These are phyloP conservation scores for Iphiclides podalirius DNA, from an alignment of 2,888 invertebrate species.

Conservation along the genomic window DNA sequence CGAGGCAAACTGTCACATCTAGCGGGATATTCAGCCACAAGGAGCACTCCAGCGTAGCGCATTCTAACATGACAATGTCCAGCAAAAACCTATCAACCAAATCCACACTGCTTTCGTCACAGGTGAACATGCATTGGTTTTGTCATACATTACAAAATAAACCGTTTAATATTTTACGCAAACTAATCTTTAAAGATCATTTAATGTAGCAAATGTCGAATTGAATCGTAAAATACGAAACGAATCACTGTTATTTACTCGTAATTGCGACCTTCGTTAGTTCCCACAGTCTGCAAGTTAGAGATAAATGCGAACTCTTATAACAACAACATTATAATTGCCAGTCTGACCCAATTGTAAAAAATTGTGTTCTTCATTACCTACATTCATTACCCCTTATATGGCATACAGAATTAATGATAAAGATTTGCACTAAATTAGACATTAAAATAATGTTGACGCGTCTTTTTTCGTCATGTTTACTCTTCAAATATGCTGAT, in stretches of 20 bases:
- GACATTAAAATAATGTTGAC: too few relatives aligned
- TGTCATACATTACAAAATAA: too few relatives aligned
- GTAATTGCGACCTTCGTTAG: constrained; percentile 8
- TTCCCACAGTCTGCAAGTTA: background rate
- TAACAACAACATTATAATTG: constrained; percentile 5
- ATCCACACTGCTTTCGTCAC: constrained; percentile 79
- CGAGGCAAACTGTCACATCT: constrained; percentile 89
- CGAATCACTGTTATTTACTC: constrained; percentile 5
- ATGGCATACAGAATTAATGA: too few relatives aligned
- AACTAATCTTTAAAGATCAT: background rate
- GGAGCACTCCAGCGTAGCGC: constrained; percentile 84
- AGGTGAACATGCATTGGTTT: constrained; percentile 46
- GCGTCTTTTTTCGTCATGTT: too few relatives aligned
- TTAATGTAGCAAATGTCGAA: background rate
- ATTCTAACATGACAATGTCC: constrained; percentile 89
- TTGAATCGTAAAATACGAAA: constrained; percentile 2
- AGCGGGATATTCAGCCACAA: constrained; percentile 89
- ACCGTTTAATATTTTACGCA: too few relatives aligned
- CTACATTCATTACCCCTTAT: too few relatives aligned
- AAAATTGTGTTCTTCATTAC: constrained; percentile 1
- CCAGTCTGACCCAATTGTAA: constrained; percentile 5
- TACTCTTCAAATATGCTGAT: background rate
- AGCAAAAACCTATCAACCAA: constrained; percentile 86
- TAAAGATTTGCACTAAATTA: too few relatives aligned
- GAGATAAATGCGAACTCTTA: constrained; percentile 10